Conservation (phyloP, 2,797 vertebrate genomes). For the Phoxinus dragarum region DNA sequence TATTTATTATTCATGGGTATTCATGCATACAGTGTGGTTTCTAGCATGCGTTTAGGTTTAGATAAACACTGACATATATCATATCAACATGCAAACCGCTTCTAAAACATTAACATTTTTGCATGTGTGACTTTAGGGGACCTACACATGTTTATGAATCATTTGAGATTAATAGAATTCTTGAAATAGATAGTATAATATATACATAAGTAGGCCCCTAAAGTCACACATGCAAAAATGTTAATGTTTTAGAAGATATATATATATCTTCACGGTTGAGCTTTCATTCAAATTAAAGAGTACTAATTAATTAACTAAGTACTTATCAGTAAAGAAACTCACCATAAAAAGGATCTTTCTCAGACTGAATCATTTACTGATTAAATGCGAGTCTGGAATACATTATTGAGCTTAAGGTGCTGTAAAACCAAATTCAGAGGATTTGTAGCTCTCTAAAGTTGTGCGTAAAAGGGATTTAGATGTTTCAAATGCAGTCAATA, state of each 20-base stretch:
- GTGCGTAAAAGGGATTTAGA: background rate
- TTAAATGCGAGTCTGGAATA: background rate
- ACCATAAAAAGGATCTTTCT: background rate
- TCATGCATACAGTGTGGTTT: background rate
- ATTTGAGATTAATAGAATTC: background rate
- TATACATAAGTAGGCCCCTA: background rate
- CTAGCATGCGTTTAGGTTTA: background rate
- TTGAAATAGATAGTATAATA: background rate
- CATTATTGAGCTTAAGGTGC: background rate
- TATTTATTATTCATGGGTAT: conserved; percentile 22
- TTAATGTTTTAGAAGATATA: too few species aligned
- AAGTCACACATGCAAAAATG: too few species aligned
- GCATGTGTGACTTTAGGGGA: background rate
- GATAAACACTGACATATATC: background rate
- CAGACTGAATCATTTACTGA: background rate
- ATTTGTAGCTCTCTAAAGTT: background rate
- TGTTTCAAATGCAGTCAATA: background rate
- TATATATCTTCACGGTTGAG: background rate
- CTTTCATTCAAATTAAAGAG: background rate
- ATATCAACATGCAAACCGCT: background rate
- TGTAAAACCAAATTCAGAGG: background rate
- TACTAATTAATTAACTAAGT: background rate
- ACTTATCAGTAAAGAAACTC: background rate
- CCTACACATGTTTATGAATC: background rate
- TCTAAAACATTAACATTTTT: background rate